These are phyloP conservation scores for Siderastrea radians DNA, from an alignment of 92 coral and sea anemone species.

Conservation along the genomic window DNA sequence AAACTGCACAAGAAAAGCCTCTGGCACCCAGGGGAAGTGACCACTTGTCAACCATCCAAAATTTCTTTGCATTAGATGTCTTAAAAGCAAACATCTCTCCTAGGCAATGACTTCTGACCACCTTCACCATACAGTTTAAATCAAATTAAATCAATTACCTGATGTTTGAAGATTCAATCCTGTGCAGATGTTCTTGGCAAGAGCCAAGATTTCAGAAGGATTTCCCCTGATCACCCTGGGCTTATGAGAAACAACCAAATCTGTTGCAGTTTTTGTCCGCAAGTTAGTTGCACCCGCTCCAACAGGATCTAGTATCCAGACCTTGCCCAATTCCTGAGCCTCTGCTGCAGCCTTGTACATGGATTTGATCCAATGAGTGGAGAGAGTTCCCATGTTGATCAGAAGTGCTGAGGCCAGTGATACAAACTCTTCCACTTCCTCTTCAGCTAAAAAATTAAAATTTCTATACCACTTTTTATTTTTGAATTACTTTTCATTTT, in stretches of 20 bases:
- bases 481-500: neutral
- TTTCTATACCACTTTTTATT: neutral
- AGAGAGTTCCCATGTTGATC: conserved; percentile 70
- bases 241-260: conserved; percentile 48
- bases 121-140: too few species aligned
- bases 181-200: conserved; percentile 39
- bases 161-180: conserved; percentile 25
- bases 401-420: conserved; percentile 46
- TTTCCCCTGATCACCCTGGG: conserved; percentile 70
- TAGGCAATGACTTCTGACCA: too few species aligned
- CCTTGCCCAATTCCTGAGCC: conserved; percentile 52
- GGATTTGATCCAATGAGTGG: conserved; percentile 56
- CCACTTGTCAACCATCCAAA: neutral
- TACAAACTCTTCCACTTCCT: conserved; percentile 68
- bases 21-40: neutral
- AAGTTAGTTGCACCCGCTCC: conserved; percentile 62
- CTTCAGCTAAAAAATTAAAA: conserved; percentile 43
- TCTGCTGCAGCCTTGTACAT: conserved; percentile 70
- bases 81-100: neutral
- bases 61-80: neutral
- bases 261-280: conserved; percentile 54
- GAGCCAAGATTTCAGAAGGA: conserved; percentile 65
- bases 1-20: too few species aligned
- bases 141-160: conserved; percentile 12
- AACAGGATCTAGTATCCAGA: conserved; percentile 67